A percentile compares a stretch with the other conserved stretches of the same genome.
phyloP scores from a whole-genome alignment of 2,113 vertebrate species.

The Tachysurus vachellii region DNA sequence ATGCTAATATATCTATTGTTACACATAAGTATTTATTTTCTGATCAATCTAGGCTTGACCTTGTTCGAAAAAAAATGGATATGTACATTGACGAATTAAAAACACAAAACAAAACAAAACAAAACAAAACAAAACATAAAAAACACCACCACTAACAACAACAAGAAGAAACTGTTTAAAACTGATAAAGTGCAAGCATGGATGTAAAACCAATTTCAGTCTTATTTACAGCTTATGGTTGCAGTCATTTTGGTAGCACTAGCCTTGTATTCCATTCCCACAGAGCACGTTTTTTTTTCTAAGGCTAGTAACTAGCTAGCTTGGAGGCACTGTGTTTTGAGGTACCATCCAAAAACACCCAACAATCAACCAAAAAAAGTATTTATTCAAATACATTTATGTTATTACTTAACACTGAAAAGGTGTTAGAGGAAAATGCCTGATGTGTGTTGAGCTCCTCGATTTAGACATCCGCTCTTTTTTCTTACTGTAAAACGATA shows the following conservation, averaged over 20 bases:
- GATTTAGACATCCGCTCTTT: not conserved
- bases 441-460: not conserved
- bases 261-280: slow-evolving; percentile 55
- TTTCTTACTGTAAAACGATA: not conserved
- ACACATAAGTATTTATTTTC: slow-evolving; percentile 49
- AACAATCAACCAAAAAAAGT: not conserved
- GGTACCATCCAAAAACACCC: slow-evolving; percentile 14
- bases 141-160: slow-evolving; percentile 10
- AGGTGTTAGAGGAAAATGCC: not conserved
- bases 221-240: slow-evolving; percentile 51
- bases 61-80: slow-evolving; percentile 42
- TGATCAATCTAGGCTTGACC: slow-evolving; percentile 31
- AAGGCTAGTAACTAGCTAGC: slow-evolving; percentile 27
- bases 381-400: slow-evolving; percentile 3
- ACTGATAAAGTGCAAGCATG: slow-evolving; percentile 40
- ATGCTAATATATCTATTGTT: slow-evolving; percentile 44
- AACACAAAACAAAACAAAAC: slow-evolving; percentile 13
- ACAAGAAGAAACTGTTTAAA: slow-evolving; percentile 12
- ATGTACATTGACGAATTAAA: slow-evolving; percentile 38
- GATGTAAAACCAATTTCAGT: slow-evolving; percentile 22
- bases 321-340: slow-evolving; percentile 30
- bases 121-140: slow-evolving; percentile 14
- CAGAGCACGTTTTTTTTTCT: slow-evolving; percentile 40
- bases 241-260: slow-evolving; percentile 28
- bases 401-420: slow-evolving; percentile 2